Evolutionary conservation across 2,888 invertebrate species (phyloP).

Genomic region (Lasioglossum figueresi): DNA sequence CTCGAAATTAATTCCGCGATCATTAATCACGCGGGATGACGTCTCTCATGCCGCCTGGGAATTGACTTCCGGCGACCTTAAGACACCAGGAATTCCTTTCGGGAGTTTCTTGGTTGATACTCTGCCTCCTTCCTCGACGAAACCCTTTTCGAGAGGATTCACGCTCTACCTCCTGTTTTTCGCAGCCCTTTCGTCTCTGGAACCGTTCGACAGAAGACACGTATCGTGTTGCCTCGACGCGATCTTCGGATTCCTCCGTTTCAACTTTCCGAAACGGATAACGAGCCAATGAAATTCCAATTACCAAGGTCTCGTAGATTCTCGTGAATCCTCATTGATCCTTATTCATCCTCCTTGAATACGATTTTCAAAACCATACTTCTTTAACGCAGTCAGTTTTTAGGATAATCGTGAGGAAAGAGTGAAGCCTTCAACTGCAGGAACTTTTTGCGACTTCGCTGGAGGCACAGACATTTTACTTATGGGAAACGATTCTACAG

Average conservation of each 20-base stretch:
- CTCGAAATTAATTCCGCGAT: slow-evolving; percentile 66
- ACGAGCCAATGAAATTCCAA: background rate
- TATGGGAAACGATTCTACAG: too few species aligned
- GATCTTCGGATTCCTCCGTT: slow-evolving; percentile 6
- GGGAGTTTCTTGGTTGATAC: slow-evolving; percentile 8
- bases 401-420: background rate
- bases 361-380: background rate
- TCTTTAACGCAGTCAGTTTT: background rate
- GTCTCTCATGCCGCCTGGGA: slow-evolving; percentile 55
- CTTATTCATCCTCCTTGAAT: background rate
- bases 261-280: background rate
- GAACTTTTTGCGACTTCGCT: too few species aligned
- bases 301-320: background rate
- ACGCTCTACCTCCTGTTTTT: slow-evolving; percentile 19
- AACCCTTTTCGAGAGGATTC: background rate
- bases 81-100: slow-evolving; percentile 31
- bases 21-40: slow-evolving; percentile 67
- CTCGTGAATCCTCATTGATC: background rate
- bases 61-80: slow-evolving; percentile 51
- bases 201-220: background rate
- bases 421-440: too few species aligned
- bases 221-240: background rate
- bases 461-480: too few species aligned
- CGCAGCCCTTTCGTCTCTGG: slow-evolving; percentile 23
- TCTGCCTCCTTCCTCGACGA: slow-evolving; percentile 1